Base-by-base conservation (phyloP, 2,797 vertebrate genomes). In the Melopsittacus undulatus region DNA sequence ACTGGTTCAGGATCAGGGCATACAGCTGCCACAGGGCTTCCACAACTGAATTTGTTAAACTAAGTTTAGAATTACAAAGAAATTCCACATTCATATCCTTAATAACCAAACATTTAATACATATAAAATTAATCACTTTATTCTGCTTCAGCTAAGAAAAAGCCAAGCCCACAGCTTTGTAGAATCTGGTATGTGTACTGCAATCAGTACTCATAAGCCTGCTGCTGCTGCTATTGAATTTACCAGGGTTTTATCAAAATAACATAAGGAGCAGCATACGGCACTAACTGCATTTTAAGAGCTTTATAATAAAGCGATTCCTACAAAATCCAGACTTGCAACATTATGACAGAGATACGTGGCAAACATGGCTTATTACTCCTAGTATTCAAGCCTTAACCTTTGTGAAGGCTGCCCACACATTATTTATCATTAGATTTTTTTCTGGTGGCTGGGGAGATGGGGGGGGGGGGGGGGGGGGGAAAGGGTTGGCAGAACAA, bases 221-320 rank as follows among this genome's bases (percentile, higher is more conserved):
- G 54, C 72, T 78, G 46, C 78, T 85, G 27, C 57, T 76, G 63
- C 91, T 75, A n/a, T 80, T 59, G 49, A 83, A 69, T 86, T 81
- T 88, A 68, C 23, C 73, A 77, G 75, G 83, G 85, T 66, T 91
- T 76, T 81, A 72, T 79, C 57, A 78, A 89, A 81, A 87, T 59
- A 91, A 63, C 87, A 77, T 46, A 87, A 92, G 68, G 87, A 75
- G 32, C 18, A 83, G 77, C 73, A 87, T 92, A 89, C 32, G 57
- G 66, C 68, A 24, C 21, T 54, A 83, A 51, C 38, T 34, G 52
- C 66, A 78, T 63, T 70, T 76, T 54, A 83, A 59, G 61, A 81
- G 66, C 16, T 93, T 94, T 69, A 2, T 45, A 87, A 64, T 42
- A 87, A 49, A 86, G 49, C 49, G 62, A 11, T 11, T 77, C 61